Evolutionary conservation across 1,140 invertebrate genomes (phyloP), one percentile per base, ranked within the genome.

Genomic region (Campoletis sonorensis): DNA sequence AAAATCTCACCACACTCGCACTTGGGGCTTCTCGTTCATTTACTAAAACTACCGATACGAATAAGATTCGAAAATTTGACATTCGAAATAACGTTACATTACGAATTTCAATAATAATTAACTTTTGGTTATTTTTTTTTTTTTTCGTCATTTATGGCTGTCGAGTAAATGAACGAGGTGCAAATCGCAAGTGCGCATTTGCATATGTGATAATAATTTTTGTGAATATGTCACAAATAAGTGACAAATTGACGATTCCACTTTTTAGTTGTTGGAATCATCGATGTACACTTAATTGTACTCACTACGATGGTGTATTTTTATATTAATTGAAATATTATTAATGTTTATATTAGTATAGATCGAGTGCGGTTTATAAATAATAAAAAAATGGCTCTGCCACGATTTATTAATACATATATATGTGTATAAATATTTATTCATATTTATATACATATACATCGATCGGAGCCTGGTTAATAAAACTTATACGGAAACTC

Each of bases 1-100:
- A 85, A 87, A 82, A 84, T 84, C 79, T 79, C 79, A 72, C 72
- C 58, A 72, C 68, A 70, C 72, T 75, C 72, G 72, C 72, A 75
- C 26, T 58, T 58, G 18, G 26, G 72, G 49, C 16, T 58, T 54
- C 26, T 54, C 49, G 33, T 58, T 75, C 49, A 75, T 15, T 75
- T 49, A 75, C 40, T 7, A 40, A 58, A 11, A 58, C 72, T 49
- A 30, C 72, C 72, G 26, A 49, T 2, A 18, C 7, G 21, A 1
- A 23, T 18, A 13, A 13, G 13, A 45, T 33, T 33, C 2, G 30
- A 33, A 33, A 33, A 7, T 2, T 4, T 33, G 13, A 45, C 13
- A 45, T 45, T 45, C 40, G 8, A 45, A 45, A 45, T 10, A 70
- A 70, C n/a, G n/a, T n/a, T 33, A 18, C 26, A 18, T 4, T 10